These are phyloP conservation scores for Trinectes maculatus DNA, from an alignment of 2,113 vertebrate species.

Conservation along the genomic window DNA sequence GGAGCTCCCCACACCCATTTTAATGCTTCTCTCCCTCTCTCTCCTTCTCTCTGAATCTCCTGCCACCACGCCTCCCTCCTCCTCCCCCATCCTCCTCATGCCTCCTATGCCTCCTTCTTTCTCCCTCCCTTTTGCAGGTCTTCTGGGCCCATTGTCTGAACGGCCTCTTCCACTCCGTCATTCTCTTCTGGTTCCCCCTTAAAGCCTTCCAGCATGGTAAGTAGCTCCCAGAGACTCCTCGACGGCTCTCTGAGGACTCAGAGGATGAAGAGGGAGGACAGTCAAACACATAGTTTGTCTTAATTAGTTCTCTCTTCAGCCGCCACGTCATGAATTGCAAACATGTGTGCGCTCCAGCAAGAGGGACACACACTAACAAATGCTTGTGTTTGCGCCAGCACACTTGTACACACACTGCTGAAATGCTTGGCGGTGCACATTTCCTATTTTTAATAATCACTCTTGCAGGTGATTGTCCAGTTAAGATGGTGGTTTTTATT, in stretches of 20 bases:
- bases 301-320: constrained; percentile 73
- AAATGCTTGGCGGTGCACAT: constrained; percentile 20
- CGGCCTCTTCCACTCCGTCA: constrained; percentile 99
- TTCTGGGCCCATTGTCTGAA: constrained; percentile 99
- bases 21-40: constrained; percentile 86
- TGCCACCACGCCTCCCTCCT: constrained; percentile 35
- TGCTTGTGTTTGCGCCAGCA: constrained; percentile 7
- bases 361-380: constrained; percentile 37
- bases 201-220: constrained; percentile 98
- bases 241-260: constrained; percentile 28
- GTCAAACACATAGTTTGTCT: constrained; percentile 73
- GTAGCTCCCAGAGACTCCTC: constrained; percentile 74
- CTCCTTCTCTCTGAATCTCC: constrained; percentile 53
- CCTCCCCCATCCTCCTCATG: constrained; percentile 69
- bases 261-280: constrained; percentile 57
- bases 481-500: neutral
- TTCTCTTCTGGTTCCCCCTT: constrained; percentile 99
- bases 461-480: constrained; percentile 3
- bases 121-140: constrained; percentile 85
- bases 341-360: constrained; percentile 57
- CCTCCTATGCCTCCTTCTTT: constrained; percentile 67
- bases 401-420: constrained; percentile 10
- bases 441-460: constrained; percentile 27
- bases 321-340: constrained; percentile 69
- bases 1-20: constrained; percentile 86